Percentiles rank a stretch among this genome's conserved stretches.
phyloP scores from a whole-genome alignment of 2,797 vertebrate genomes.

The Oryzias dopingdopingensis region DNA sequence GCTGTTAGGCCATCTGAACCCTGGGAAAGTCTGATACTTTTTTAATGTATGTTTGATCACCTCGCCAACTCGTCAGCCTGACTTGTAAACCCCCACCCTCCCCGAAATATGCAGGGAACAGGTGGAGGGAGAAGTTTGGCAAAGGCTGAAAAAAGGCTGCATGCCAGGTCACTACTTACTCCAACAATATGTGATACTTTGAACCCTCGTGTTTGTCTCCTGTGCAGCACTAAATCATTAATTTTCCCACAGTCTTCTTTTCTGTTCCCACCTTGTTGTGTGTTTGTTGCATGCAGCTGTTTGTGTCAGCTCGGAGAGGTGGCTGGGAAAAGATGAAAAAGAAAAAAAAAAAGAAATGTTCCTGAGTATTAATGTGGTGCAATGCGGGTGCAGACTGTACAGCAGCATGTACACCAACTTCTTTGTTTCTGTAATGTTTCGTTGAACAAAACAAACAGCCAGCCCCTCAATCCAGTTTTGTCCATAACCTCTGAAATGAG shows the following conservation, averaged over 20 bases:
- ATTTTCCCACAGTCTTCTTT: constrained; percentile 39
- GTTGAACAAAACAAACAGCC: constrained; percentile 78
- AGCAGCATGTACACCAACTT: constrained; percentile 57
- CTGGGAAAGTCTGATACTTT: constrained; percentile 83
- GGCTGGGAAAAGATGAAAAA: constrained; percentile 25
- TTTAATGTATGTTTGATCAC: constrained; percentile 65
- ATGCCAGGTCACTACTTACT: constrained; percentile 58
- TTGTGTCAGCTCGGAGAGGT: constrained; percentile 16
- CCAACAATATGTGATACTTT: constrained; percentile 55
- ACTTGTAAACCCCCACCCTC: constrained; percentile 59
- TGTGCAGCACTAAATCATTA: constrained; percentile 39
- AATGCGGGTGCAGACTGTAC: constrained; percentile 54
- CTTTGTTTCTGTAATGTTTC: constrained; percentile 76
- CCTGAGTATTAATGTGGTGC: constrained; percentile 61
- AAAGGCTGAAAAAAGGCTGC: constrained; percentile 49
- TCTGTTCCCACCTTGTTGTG: constrained; percentile 9
- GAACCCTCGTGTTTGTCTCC: constrained; percentile 34
- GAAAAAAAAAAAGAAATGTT: constrained; percentile 12
- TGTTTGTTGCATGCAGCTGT: constrained; percentile 4
- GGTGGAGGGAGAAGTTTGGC: constrained; percentile 67
- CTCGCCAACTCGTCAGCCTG: constrained; percentile 59
- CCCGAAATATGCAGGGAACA: constrained; percentile 62
- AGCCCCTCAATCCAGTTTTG: constrained; percentile 75
- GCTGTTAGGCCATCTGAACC: constrained; percentile 79
- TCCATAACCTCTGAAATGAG: constrained; percentile 82